Evolutionary conservation across 2,797 vertebrate species (phyloP).

Genomic region (Gorsachius magnificus): DNA sequence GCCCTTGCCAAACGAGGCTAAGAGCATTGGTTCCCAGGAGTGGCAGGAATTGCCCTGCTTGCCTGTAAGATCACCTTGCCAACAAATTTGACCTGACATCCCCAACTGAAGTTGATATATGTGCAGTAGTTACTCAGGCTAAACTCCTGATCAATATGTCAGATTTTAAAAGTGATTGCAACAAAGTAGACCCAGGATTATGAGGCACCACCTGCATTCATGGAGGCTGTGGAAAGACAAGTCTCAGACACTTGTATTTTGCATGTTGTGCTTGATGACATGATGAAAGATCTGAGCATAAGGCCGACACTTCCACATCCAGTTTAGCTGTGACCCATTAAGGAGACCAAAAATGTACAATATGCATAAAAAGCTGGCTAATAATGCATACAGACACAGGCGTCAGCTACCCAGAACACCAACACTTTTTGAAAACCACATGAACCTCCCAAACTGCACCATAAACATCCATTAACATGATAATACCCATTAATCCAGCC

Average conservation of each 20-base stretch:
- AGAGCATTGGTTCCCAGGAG: neutral
- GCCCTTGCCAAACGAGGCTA: neutral
- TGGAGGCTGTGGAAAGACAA: constrained; percentile 35
- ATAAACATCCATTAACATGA: constrained; percentile 81
- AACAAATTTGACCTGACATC: constrained; percentile 68
- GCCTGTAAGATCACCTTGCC: constrained; percentile 48
- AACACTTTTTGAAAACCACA: constrained; percentile 65
- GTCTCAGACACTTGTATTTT: constrained; percentile 24
- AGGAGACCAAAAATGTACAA: constrained; percentile 53
- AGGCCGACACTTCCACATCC: neutral
- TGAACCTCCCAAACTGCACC: constrained; percentile 76
- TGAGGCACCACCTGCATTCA: constrained; percentile 21
- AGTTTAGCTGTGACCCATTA: constrained; percentile 63
- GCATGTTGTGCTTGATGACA: neutral
- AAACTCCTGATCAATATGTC: constrained; percentile 80
- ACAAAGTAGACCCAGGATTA: constrained; percentile 51
- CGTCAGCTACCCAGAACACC: constrained; percentile 39
- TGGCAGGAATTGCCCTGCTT: neutral
- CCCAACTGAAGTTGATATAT: constrained; percentile 64
- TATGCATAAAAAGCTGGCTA: constrained; percentile 52
- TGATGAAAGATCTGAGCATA: constrained; percentile 58
- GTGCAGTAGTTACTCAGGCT: constrained; percentile 73
- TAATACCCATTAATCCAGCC: constrained; percentile 82
- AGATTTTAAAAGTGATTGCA: constrained; percentile 76
- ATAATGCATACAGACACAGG: neutral